Base-by-base conservation (phyloP, 2,113 vertebrate species). In the Menidia beryllina region DNA sequence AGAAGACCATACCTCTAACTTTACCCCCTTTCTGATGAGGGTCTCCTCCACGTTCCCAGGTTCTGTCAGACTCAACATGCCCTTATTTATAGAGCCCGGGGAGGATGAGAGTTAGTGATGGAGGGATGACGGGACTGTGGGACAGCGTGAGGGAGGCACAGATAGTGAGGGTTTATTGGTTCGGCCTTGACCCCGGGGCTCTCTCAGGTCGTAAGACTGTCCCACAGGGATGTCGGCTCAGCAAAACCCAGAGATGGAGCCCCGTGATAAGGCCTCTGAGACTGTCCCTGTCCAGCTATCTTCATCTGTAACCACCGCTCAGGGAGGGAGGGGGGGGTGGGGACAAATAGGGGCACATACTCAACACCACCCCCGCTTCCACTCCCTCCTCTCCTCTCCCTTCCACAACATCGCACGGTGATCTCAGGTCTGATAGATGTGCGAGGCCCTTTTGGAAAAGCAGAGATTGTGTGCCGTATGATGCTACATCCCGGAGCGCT, bases 61-160 rank as follows among this genome's bases (percentile, higher is more conserved):
- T 56, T 49, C 70, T 47, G 41, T 83, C 39, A 90, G 82, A 90
- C 86, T 89, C 87, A 91, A 91, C 88, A 88, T 89, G 86, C 86
- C 86, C 82, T 84, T 91, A 88, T 91, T 91, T 89, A 88, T 83
- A 75, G 64, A 77, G 58, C 34, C 11, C 2, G 65, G 55, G 57
- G 61, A 52, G 25, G 64, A 65, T 21, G 72, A 69, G 24, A 12
- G 63, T 7, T 57, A 9, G 38, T 43, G 72, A 81, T 65, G 15
- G 67, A 67, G 59, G 25, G 68, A 75, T 54, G 82, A 14, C 41
- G 58, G 23, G 54, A 65, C 57, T 53, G 23, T 59, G 57, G 59
- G 39, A 53, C 59, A 30, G 58, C 41, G 75, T 59, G 71, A 79
- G 54, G 83, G 75, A 81, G 73, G 62, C 38, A 48, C 2, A 70